Evolutionary conservation across 1,140 invertebrate genomes (phyloP).

Genomic region (Drosophila novamexicana): DNA sequence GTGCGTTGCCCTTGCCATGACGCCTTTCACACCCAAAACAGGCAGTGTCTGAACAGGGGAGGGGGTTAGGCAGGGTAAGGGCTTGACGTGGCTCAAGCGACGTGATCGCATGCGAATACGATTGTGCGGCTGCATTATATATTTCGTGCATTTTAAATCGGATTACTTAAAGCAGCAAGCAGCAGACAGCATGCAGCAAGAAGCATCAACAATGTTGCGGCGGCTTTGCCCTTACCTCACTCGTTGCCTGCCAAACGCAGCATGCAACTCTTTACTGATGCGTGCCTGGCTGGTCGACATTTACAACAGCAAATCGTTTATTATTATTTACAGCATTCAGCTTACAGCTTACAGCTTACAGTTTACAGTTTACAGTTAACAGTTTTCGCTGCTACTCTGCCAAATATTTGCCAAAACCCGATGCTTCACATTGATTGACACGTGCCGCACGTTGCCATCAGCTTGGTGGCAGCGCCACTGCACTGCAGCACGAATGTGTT

Average conservation of each 20-base stretch:
- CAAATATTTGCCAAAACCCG: slow-evolving; percentile 56
- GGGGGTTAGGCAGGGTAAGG: not conserved
- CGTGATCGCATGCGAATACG: slow-evolving; percentile 77
- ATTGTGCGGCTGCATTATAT: slow-evolving; percentile 76
- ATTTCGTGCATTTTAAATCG: slow-evolving; percentile 80
- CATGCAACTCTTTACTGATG: slow-evolving; percentile 21
- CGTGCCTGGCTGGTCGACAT: slow-evolving; percentile 10
- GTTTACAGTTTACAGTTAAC: slow-evolving; percentile 14
- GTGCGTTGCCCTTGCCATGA: slow-evolving; percentile 5
- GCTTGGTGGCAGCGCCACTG: slow-evolving; percentile 7
- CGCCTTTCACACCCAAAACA: not conserved
- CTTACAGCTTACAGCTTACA: slow-evolving; percentile 4
- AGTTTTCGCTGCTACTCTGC: slow-evolving; percentile 47
- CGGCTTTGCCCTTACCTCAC: slow-evolving; percentile 45
- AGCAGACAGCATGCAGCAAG: slow-evolving; percentile 1
- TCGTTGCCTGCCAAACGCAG: slow-evolving; percentile 25
- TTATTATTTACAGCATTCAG: slow-evolving; percentile 59
- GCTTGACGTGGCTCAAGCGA: slow-evolving; percentile 38
- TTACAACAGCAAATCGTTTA: slow-evolving; percentile 66
- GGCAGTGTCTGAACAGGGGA: not conserved
- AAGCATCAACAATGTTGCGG: slow-evolving; percentile 60
- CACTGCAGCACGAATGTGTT: slow-evolving; percentile 65
- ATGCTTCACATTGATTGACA: slow-evolving; percentile 61
- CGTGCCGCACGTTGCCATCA: slow-evolving; percentile 51
- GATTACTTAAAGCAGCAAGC: slow-evolving; percentile 73